phyloP scores from a whole-genome alignment of 2,888 invertebrate species.

The Tenthredo amoena region DNA sequence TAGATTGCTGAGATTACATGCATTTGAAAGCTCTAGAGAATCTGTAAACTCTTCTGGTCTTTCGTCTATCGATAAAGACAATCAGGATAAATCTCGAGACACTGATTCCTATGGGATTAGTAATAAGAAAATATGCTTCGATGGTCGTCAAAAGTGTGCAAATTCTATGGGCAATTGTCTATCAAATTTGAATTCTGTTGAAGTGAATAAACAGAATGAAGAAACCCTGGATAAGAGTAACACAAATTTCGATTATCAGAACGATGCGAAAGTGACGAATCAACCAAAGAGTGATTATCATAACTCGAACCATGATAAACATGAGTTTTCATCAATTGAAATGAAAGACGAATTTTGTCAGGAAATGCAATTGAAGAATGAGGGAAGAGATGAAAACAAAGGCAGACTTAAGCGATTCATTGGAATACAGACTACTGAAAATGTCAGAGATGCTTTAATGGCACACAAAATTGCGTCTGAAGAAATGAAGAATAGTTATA shows the following conservation, averaged over 20 bases:
- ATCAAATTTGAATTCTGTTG: neutral
- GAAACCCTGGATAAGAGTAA: neutral
- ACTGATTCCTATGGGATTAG: slow-evolving; percentile 19
- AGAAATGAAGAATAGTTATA: slow-evolving; percentile 19
- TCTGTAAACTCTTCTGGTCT: slow-evolving; percentile 20
- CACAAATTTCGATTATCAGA: slow-evolving; percentile 21
- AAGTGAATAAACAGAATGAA: neutral
- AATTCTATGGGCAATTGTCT: slow-evolving; percentile 12
- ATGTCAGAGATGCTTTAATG: slow-evolving; percentile 40
- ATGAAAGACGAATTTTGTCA: neutral
- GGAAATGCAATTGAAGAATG: neutral
- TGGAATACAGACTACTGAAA: slow-evolving; percentile 24
- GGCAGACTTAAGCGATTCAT: slow-evolving; percentile 18
- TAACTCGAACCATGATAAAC: neutral
- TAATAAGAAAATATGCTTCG: slow-evolving; percentile 37
- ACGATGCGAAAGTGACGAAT: neutral
- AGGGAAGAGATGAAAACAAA: slow-evolving; percentile 22
- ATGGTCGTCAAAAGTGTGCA: slow-evolving; percentile 9
- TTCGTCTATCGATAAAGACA: slow-evolving; percentile 15
- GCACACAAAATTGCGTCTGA: slow-evolving; percentile 1
- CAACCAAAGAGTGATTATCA: slow-evolving; percentile 3
- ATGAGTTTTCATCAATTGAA: slow-evolving; percentile 18
- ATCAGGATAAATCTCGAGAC: slow-evolving; percentile 29
- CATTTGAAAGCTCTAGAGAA: slow-evolving; percentile 27
- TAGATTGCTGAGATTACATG: slow-evolving; percentile 36